A percentile compares a stretch with the other conserved stretches of the same genome.
Evolutionary conservation across 2,797 vertebrate genomes (phyloP).

Genomic region (Cheirogaleus major): DNA sequence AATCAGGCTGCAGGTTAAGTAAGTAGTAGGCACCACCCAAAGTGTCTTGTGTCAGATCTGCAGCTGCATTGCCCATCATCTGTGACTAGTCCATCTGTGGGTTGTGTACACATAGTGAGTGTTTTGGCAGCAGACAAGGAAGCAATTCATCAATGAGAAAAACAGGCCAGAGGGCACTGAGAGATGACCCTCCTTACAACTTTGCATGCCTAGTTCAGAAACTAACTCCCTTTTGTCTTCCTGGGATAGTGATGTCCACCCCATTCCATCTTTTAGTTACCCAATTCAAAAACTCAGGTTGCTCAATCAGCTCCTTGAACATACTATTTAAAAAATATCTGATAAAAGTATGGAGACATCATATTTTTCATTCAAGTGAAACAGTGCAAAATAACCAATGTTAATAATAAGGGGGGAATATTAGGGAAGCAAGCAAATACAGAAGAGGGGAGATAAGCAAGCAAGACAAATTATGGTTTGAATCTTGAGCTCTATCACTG

Average conservation of each 20-base stretch:
- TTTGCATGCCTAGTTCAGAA: background rate
- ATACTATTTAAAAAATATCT: background rate
- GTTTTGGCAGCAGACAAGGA: conserved; percentile 13
- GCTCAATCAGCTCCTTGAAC: background rate
- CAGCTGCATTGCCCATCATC: background rate
- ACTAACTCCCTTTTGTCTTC: background rate
- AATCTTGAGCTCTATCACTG: background rate
- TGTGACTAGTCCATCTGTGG: background rate
- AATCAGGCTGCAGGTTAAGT: background rate
- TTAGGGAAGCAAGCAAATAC: background rate
- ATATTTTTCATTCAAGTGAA: background rate
- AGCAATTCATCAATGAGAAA: background rate
- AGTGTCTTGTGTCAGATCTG: background rate
- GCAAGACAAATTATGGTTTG: background rate
- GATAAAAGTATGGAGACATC: background rate
- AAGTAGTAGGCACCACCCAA: background rate
- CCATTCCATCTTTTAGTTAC: background rate
- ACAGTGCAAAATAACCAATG: background rate
- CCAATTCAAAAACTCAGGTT: background rate
- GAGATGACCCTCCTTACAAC: background rate
- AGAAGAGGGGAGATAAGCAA: background rate
- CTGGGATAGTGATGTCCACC: background rate
- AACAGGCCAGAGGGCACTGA: background rate
- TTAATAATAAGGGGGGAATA: background rate
- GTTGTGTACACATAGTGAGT: background rate